A percentile compares a stretch with the other conserved stretches of the same genome.
Evolutionary conservation across 2,888 invertebrate species (phyloP).

Genomic region (Pseudoips prasinana): DNA sequence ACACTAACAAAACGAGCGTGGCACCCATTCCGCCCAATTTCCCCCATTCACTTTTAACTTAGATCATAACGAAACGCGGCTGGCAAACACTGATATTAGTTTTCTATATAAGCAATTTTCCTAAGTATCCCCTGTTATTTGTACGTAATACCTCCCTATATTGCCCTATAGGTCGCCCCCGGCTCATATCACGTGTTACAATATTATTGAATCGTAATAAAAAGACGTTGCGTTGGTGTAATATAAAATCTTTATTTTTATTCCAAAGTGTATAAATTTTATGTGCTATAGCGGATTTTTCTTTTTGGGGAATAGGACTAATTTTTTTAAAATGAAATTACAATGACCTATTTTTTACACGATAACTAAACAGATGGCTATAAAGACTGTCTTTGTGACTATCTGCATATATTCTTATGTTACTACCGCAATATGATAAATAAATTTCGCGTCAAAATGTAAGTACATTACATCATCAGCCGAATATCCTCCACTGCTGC

Average conservation of each 20-base stretch:
- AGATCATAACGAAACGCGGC: conserved; percentile 49
- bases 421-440: too few relatives aligned
- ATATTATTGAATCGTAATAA: conserved; percentile 67
- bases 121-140: conserved; percentile 76
- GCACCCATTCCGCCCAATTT: conserved; percentile 19
- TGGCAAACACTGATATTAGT: conserved; percentile 80
- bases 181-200: conserved; percentile 55
- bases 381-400: too few relatives aligned
- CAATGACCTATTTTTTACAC: too few relatives aligned
- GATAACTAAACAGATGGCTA: too few relatives aligned
- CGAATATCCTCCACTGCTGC: too few relatives aligned
- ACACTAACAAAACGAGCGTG: conserved; percentile 18
- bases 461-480: too few relatives aligned
- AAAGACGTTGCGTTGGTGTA: conserved; percentile 34
- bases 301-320: too few relatives aligned
- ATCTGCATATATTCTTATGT: too few relatives aligned
- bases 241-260: conserved; percentile 35
- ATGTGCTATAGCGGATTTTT: too few relatives aligned
- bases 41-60: conserved; percentile 26
- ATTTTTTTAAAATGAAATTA: too few relatives aligned
- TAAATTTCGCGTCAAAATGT: too few relatives aligned
- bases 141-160: conserved; percentile 56
- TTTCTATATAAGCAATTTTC: conserved; percentile 80
- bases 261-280: background rate
- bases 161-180: conserved; percentile 46